A percentile compares a stretch with the other conserved stretches of the same genome.
Conservation (phyloP, 2,797 vertebrate genomes). For the Hirundo rustica region DNA sequence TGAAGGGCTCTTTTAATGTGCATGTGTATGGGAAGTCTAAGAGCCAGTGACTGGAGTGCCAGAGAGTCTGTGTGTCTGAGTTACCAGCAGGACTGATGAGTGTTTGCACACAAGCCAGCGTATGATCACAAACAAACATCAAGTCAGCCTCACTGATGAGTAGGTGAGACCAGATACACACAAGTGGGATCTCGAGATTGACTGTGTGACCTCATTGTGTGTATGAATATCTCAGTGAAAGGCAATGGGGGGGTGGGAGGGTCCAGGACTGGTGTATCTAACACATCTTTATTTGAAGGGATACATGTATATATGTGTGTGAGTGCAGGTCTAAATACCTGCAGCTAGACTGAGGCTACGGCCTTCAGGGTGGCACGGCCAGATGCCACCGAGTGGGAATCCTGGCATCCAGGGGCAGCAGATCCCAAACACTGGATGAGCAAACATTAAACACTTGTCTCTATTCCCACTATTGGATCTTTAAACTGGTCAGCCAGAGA, state of each 20-base stretch:
- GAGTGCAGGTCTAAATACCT: neutral
- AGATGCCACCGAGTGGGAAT: neutral
- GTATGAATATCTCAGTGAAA: neutral
- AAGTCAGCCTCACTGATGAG: neutral
- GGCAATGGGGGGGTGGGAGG: rapidly evolving
- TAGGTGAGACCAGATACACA: neutral
- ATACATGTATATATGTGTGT: rapidly evolving
- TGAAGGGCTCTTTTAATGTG: neutral
- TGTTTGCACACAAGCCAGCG: neutral
- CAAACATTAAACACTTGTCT: neutral
- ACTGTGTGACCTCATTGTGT: neutral
- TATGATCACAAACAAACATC: rapidly evolving
- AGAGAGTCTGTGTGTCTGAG: neutral
- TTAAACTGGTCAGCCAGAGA: neutral
- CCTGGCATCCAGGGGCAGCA: neutral
- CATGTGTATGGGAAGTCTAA: neutral
- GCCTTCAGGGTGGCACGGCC: neutral
- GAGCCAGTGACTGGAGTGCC: neutral
- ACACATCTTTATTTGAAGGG: neutral
- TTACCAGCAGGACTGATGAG: neutral
- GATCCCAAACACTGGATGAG: neutral
- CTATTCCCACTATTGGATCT: neutral
- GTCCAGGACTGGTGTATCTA: neutral
- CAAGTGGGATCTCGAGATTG: rapidly evolving
- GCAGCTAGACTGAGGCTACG: neutral